Evolutionary conservation across 1,140 invertebrate genomes (phyloP).

Genomic region (Philopotamus ludificatus): DNA sequence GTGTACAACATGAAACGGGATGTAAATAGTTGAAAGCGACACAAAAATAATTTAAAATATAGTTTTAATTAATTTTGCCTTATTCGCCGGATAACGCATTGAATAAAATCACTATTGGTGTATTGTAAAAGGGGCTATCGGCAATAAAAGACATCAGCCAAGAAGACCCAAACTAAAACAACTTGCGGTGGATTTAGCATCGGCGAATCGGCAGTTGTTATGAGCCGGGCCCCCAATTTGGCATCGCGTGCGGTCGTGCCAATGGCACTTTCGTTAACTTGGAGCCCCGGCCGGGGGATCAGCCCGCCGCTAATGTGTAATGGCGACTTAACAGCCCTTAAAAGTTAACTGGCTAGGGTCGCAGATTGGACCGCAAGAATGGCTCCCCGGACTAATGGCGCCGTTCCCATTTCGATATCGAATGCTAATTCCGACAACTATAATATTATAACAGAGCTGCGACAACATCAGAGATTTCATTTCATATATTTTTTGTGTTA

Average conservation of each 20-base stretch:
- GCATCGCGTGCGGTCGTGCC: constrained; percentile 13
- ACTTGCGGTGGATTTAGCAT: constrained; percentile 23
- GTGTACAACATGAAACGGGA: too few relatives aligned
- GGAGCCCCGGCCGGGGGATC: neutral
- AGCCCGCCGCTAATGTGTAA: constrained; percentile 28
- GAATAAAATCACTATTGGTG: constrained; percentile 2
- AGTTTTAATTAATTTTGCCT: too few relatives aligned
- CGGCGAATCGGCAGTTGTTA: constrained; percentile 25
- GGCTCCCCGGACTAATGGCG: neutral
- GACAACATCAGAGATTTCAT: too few relatives aligned
- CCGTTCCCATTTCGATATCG: too few relatives aligned
- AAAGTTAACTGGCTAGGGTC: constrained; percentile 13
- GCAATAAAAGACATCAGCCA: constrained; percentile 7
- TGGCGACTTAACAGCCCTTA: constrained; percentile 36
- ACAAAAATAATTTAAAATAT: too few relatives aligned
- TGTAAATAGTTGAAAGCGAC: too few relatives aligned
- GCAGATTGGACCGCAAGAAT: neutral
- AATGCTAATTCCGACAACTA: too few relatives aligned
- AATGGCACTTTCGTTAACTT: constrained; percentile 25
- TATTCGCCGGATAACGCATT: too few relatives aligned
- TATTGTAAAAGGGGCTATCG: constrained; percentile 1
- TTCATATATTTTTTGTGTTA: too few relatives aligned
- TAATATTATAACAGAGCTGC: too few relatives aligned
- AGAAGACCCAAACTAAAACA: neutral
- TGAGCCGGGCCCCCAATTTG: constrained; percentile 18